These are phyloP conservation scores for Macropus fuliginosus DNA, from an alignment of 2,797 vertebrate genomes.

Conservation along the genomic window DNA sequence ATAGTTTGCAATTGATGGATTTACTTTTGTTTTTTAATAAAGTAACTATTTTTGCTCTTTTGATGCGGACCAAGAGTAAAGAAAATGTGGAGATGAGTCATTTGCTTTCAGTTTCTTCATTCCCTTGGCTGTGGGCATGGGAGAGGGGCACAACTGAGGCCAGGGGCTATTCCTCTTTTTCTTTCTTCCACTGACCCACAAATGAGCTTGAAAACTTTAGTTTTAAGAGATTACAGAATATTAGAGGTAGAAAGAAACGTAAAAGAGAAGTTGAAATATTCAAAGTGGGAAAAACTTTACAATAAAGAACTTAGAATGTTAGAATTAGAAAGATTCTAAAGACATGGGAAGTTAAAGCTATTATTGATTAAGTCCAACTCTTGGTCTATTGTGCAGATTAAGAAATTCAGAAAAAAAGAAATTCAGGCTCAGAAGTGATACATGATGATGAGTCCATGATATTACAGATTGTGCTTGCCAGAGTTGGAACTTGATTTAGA, in stretches of 20 bases:
- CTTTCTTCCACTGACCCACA: background rate
- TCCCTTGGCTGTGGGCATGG: background rate
- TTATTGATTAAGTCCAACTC: background rate
- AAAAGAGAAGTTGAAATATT: background rate
- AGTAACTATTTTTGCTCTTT: background rate
- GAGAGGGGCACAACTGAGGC: rapidly evolving
- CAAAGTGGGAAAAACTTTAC: background rate
- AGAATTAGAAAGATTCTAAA: background rate
- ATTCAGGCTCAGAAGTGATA: background rate
- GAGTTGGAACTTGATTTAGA: background rate
- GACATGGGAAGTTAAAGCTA: background rate
- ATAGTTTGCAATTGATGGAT: background rate
- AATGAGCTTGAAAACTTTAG: background rate
- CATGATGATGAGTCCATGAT: background rate
- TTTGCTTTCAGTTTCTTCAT: background rate
- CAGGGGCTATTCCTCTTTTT: background rate
- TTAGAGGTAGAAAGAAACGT: background rate
- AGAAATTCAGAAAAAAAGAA: background rate
- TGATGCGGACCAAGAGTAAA: background rate
- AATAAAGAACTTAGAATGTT: background rate
- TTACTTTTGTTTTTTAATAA: background rate
- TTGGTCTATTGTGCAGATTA: background rate
- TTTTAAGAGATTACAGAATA: background rate
- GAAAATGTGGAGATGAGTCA: background rate
- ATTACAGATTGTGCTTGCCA: background rate